These are phyloP conservation scores for Yponomeuta malinellus DNA, from an alignment of 2,888 invertebrate genomes.

Conservation along the genomic window DNA sequence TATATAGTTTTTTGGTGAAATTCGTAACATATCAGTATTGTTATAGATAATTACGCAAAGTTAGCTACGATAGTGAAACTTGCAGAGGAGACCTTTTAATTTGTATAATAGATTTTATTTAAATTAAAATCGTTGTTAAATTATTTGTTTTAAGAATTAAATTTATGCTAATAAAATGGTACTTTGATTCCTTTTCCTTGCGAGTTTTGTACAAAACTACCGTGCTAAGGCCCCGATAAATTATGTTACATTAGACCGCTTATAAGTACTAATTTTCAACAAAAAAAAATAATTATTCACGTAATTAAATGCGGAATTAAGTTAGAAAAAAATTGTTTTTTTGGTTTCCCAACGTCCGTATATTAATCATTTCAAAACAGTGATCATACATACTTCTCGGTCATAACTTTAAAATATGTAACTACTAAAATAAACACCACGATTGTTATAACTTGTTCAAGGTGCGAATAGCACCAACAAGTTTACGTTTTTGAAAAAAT, in stretches of 20 bases:
- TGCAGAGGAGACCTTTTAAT: background rate
- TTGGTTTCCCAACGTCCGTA: too few relatives aligned
- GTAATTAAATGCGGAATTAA: too few relatives aligned
- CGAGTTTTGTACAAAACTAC: background rate
- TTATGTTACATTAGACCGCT: background rate
- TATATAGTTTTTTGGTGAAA: background rate
- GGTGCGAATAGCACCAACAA: too few relatives aligned
- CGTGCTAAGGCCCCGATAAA: background rate
- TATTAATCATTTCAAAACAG: too few relatives aligned
- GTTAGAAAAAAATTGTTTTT: too few relatives aligned
- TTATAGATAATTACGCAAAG: background rate
- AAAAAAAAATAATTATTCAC: too few relatives aligned
- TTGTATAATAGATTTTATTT: background rate
- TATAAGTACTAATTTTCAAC: background rate
- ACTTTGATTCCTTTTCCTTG: background rate
- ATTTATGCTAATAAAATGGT: background rate
- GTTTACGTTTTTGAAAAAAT: too few relatives aligned
- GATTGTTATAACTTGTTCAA: too few relatives aligned
- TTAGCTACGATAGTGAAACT: background rate
- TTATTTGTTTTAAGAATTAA: background rate
- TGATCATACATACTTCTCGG: too few relatives aligned
- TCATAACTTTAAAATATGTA: too few relatives aligned
- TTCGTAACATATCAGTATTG: slow-evolving; percentile 29
- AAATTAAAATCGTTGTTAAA: background rate
- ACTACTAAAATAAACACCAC: too few relatives aligned